Evolutionary conservation across 2,888 invertebrate species (phyloP).

Genomic region (Yponomeuta plumbellus): DNA sequence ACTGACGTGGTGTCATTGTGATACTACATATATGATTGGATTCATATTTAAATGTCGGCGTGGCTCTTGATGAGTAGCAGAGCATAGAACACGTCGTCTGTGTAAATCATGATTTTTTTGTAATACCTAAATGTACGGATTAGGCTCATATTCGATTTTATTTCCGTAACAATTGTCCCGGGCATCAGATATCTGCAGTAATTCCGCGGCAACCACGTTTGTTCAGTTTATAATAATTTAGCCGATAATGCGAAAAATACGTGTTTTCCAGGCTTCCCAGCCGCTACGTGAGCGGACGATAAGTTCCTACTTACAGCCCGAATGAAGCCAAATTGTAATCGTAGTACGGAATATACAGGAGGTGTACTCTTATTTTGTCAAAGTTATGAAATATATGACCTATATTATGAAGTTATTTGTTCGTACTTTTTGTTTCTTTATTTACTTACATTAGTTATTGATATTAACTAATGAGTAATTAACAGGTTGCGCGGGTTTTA

Average conservation of each 20-base stretch:
- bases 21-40: no score
- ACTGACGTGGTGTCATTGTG: slow-evolving; percentile 5
- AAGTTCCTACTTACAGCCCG: slow-evolving; percentile 41
- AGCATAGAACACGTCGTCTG: no score
- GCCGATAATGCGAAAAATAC: slow-evolving; percentile 73
- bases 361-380: neutral
- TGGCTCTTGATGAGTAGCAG: no score
- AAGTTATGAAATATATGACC: no score
- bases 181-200: neutral
- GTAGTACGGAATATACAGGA: slow-evolving; percentile 32
- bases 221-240: slow-evolving; percentile 71
- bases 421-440: no score
- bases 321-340: slow-evolving; percentile 62
- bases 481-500: no score
- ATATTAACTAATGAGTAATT: no score
- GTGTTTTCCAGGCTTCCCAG: slow-evolving; percentile 56
- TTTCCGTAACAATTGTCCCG: neutral
- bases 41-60: no score
- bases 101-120: no score
- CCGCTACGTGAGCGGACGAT: slow-evolving; percentile 56
- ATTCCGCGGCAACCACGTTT: slow-evolving; percentile 53
- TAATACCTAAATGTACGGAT: neutral
- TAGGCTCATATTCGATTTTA: neutral
- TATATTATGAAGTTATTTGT: no score
- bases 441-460: no score